Evolutionary conservation across 2,113 vertebrate species (phyloP), one percentile per base, ranked within the genome.

Genomic region (Podiceps cristatus): DNA sequence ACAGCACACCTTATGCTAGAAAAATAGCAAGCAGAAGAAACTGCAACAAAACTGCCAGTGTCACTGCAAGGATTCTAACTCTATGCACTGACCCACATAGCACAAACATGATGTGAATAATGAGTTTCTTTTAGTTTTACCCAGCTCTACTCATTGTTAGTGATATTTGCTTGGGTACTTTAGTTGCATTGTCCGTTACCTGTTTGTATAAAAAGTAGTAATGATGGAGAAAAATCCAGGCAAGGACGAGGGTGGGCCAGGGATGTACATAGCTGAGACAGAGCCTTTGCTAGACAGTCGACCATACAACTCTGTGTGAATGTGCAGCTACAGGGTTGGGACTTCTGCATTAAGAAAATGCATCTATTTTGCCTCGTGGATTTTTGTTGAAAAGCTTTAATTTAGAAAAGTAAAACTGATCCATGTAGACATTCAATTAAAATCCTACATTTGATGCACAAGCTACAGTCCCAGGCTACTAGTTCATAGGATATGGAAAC

Each of bases 21-120:
- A 89, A 97, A 97, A 94, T 18, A 95, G 87, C n/a, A 59, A 93
- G 40, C 22, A 72, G 60, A n/a, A 78, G 82, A 59, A 93, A 68
- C 72, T 27, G 88, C 93, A 88, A 76, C 81, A 94, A 68, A 95
- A 92, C 85, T 91, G 86, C 87, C 64, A 79, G 72, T 13, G 16
- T 52, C 88, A 82, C 91, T 92, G 74, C 73, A 74, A 71, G 60
- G 88, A 84, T 73, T 45, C 45, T 10, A n/a, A 37, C 25, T 16
- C 14, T 18, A 28, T 25, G 60, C 49, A 9, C 40, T 75, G 67
- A 71, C 50, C 58, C 56, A 91, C 95, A 55, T 0, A 58, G 18
- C 35, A 73, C 23, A 23, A 73, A 35, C 11, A 37, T 1, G 7
- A 55, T 33, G 23, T 6, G 25, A 74, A 49, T 29, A 67, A 74